phyloP scores from a whole-genome alignment of 2,113 vertebrate genomes.

The Furnarius figulus region DNA sequence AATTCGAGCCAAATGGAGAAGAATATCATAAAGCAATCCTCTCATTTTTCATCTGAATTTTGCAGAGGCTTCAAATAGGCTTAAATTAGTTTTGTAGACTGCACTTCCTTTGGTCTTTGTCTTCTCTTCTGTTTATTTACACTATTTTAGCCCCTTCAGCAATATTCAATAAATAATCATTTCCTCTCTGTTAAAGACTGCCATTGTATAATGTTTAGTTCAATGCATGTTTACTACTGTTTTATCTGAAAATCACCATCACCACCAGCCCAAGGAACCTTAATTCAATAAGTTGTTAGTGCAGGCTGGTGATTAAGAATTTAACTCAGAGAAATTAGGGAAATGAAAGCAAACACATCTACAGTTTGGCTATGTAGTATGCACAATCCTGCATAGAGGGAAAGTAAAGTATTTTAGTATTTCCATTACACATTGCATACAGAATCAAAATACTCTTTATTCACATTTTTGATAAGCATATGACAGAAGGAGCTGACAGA shows the following conservation, averaged over 20 bases:
- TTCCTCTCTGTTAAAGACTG: slow-evolving; percentile 18
- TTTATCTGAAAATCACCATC: background rate
- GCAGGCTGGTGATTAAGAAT: background rate
- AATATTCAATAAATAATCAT: background rate
- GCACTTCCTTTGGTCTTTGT: slow-evolving; percentile 11
- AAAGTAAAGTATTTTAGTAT: background rate
- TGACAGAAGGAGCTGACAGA: background rate
- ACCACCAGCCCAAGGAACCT: background rate
- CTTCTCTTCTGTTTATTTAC: slow-evolving; percentile 33
- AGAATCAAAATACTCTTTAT: background rate
- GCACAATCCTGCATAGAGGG: background rate
- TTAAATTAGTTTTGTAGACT: background rate
- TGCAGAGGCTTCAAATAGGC: background rate
- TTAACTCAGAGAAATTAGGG: background rate
- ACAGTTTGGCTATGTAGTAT: background rate
- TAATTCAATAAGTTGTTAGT: background rate
- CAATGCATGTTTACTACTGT: background rate
- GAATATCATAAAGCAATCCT: background rate
- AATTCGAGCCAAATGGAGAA: background rate
- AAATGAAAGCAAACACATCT: background rate
- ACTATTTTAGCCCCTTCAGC: background rate
- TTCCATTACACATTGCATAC: background rate
- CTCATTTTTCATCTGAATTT: background rate
- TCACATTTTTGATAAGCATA: background rate
- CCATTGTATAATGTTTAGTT: background rate